phyloP scores from a whole-genome alignment of 1,140 invertebrate species.

The Drosophila arawakana region DNA sequence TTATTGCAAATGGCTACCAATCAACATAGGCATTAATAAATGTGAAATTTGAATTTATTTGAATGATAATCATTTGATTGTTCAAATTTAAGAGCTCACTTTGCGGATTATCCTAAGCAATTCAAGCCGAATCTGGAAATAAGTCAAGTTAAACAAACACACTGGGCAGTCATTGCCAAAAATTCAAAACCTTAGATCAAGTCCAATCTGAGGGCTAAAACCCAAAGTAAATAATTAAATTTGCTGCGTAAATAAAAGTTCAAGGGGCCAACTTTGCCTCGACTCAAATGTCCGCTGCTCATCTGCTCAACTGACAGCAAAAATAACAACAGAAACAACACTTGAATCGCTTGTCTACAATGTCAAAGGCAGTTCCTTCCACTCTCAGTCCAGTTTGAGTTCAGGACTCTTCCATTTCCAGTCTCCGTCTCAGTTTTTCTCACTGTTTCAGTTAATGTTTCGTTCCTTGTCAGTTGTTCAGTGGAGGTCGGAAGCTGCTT shows the following conservation, averaged over 20 bases:
- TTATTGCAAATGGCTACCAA: background rate
- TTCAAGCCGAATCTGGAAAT: conserved; percentile 1
- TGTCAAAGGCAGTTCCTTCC: conserved; percentile 66
- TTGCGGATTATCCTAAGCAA: background rate
- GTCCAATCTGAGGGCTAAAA: conserved; percentile 31
- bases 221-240: conserved; percentile 77
- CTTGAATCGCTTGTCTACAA: conserved; percentile 68
- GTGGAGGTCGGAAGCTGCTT: conserved; percentile 30
- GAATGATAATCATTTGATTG: conserved; percentile 13
- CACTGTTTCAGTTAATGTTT: conserved; percentile 29
- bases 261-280: conserved; percentile 39
- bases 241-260: conserved; percentile 79
- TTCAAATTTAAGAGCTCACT: background rate
- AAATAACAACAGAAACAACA: conserved; percentile 56
- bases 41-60: conserved; percentile 4
- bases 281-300: conserved; percentile 42
- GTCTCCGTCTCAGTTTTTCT: conserved; percentile 1
- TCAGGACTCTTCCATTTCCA: background rate
- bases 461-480: conserved; percentile 4
- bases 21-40: background rate
- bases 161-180: background rate
- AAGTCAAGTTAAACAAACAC: conserved; percentile 12
- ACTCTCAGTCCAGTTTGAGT: background rate
- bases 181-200: conserved; percentile 34
- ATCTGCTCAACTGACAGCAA: conserved; percentile 35